These are phyloP conservation scores for Brachyhypopomus occidentalis DNA, from an alignment of 2,113 vertebrate species.

Conservation along the genomic window DNA sequence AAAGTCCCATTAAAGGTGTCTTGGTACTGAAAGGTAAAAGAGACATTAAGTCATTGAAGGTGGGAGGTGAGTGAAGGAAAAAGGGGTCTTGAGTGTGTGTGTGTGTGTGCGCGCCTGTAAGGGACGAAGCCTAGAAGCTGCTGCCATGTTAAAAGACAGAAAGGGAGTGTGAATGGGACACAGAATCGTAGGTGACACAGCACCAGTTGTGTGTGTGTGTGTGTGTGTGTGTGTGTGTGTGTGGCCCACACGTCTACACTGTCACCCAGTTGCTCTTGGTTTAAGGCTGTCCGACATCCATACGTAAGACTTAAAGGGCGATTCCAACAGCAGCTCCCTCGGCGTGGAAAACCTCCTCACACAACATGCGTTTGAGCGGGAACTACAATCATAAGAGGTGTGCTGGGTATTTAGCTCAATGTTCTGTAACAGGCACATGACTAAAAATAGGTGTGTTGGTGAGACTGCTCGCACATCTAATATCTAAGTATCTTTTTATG, in stretches of 20 bases:
- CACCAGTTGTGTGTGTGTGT: too few species aligned
- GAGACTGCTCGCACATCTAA: background rate
- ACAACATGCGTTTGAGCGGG: background rate
- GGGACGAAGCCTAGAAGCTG: too few species aligned
- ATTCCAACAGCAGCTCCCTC: background rate
- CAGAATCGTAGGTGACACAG: background rate
- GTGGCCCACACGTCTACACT: background rate
- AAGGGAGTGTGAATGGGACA: background rate
- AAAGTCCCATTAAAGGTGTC: constrained; percentile 47
- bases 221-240: background rate
- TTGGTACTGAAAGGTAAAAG: constrained; percentile 39
- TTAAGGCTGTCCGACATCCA: background rate
- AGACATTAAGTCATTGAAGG: constrained; percentile 40
- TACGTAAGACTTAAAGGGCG: background rate
- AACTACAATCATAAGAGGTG: background rate
- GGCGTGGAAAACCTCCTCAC: background rate
- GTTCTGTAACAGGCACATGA: background rate
- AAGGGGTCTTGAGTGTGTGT: background rate
- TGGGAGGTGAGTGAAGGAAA: constrained; percentile 13
- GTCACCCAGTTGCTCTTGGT: background rate
- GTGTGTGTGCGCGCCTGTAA: background rate
- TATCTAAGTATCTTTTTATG: background rate
- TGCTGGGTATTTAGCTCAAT: background rate
- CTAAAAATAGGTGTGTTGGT: constrained; percentile 11
- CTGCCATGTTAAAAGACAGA: background rate